phyloP scores from a whole-genome alignment of 2,797 vertebrate genomes.

The Gambusia yucatana region DNA sequence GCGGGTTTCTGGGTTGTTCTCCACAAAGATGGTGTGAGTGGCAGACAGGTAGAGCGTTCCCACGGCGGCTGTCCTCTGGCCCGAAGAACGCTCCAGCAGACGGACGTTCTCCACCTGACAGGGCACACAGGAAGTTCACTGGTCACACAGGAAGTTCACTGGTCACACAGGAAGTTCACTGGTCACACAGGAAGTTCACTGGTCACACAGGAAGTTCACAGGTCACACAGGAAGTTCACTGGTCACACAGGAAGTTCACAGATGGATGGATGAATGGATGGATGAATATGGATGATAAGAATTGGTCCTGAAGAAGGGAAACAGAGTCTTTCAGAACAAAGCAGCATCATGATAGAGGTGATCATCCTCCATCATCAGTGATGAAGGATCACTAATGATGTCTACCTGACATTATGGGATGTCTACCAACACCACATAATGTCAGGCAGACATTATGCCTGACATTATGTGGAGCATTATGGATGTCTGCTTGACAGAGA shows the following conservation, averaged over 20 bases:
- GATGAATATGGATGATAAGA: background rate
- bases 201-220: too few relatives aligned
- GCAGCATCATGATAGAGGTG: background rate
- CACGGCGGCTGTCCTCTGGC: slow-evolving; percentile 83
- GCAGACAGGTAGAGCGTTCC: slow-evolving; percentile 95
- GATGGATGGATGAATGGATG: background rate
- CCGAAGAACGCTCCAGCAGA: slow-evolving; percentile 84
- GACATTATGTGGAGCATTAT: background rate
- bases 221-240: too few relatives aligned
- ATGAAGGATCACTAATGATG: too few relatives aligned
- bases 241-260: too few relatives aligned
- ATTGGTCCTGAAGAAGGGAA: slow-evolving; percentile 2
- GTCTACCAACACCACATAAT: too few relatives aligned
- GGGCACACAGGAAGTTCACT: background rate
- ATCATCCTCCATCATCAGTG: too few relatives aligned
- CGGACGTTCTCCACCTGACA: slow-evolving; percentile 92
- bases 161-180: too few relatives aligned
- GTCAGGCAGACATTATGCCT: too few relatives aligned
- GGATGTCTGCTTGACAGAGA: background rate
- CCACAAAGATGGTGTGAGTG: slow-evolving; percentile 95
- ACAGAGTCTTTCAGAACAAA: background rate
- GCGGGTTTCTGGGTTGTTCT: slow-evolving; percentile 88
- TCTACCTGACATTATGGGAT: too few relatives aligned
- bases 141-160: too few relatives aligned
- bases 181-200: too few relatives aligned